Conservation (phyloP, 2,113 vertebrate species). For the Gracilinanus agilis region DNA sequence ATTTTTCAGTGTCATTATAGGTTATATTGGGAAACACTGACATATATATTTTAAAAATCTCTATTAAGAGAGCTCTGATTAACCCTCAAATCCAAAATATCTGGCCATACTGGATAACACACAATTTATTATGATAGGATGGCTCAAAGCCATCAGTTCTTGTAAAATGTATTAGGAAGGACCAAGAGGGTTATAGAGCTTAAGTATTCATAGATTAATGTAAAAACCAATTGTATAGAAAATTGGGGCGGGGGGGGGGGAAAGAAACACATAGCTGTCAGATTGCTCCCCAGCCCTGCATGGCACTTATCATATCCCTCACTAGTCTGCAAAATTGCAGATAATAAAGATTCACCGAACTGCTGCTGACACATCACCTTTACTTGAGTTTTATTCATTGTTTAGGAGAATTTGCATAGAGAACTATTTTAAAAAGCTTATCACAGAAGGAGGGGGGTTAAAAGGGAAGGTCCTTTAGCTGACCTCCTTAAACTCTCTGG, state of each 20-base stretch:
- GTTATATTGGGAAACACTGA: background rate
- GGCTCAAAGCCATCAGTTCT: conserved; percentile 23
- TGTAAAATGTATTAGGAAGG: conserved; percentile 21
- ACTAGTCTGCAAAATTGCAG: background rate
- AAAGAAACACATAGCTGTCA: background rate
- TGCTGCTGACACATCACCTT: background rate
- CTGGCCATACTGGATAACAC: background rate
- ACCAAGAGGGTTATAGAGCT: conserved; percentile 28
- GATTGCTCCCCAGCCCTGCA: background rate
- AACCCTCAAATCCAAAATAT: conserved; percentile 28
- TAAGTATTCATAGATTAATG: background rate
- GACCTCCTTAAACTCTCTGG: conserved; percentile 47
- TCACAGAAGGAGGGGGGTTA: conserved; percentile 32
- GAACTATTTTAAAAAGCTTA: background rate
- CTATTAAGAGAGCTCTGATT: conserved; percentile 37
- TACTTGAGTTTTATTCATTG: conserved; percentile 37
- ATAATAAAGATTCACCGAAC: background rate
- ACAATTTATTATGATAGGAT: background rate
- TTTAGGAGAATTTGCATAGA: background rate
- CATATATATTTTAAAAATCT: background rate
- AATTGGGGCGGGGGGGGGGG: background rate
- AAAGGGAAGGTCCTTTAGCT: conserved; percentile 36
- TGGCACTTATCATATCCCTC: background rate
- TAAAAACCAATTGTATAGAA: conserved; percentile 52
- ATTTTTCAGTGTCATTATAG: background rate